Evolutionary conservation across 1,140 invertebrate species (phyloP).

Genomic region (Drosophila sulfurigaster): DNA sequence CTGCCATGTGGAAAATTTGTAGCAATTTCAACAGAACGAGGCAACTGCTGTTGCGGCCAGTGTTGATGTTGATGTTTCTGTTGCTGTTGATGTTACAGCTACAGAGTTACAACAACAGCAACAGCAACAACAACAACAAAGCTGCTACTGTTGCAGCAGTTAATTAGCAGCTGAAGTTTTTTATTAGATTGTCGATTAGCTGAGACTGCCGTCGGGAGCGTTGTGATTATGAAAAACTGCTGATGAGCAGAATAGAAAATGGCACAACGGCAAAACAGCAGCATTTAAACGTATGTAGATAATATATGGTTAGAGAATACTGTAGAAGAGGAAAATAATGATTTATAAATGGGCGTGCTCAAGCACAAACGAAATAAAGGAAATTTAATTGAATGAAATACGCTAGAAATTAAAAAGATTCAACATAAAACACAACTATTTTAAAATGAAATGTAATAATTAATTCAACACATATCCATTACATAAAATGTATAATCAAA

Average conservation of each 20-base stretch:
- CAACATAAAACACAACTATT: no score
- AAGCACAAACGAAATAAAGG: no score
- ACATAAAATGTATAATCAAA: no score
- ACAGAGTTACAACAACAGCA: background rate
- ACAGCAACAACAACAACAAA: background rate
- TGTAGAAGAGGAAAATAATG: no score
- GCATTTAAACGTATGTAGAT: background rate
- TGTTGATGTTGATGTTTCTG: conserved; percentile 33
- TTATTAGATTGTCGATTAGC: conserved; percentile 48
- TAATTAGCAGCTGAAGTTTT: conserved; percentile 50
- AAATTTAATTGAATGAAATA: no score
- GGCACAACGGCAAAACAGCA: background rate
- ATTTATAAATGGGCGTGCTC: no score
- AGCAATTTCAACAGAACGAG: conserved; percentile 43
- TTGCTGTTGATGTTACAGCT: background rate
- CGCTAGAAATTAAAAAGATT: no score
- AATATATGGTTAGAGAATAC: no score
- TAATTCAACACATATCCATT: no score
- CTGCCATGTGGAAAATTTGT: conserved; percentile 56
- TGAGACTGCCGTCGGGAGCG: conserved; percentile 1
- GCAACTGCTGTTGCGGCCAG: conserved; percentile 29
- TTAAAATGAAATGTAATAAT: no score
- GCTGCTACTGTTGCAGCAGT: conserved; percentile 28
- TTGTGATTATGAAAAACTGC: conserved; percentile 8
- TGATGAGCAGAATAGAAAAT: conserved; percentile 13